Percentiles rank a stretch among this genome's conserved stretches.
phyloP scores from a whole-genome alignment of 35 echinoderm and acorn worm genomes.

The Patiria miniata region DNA sequence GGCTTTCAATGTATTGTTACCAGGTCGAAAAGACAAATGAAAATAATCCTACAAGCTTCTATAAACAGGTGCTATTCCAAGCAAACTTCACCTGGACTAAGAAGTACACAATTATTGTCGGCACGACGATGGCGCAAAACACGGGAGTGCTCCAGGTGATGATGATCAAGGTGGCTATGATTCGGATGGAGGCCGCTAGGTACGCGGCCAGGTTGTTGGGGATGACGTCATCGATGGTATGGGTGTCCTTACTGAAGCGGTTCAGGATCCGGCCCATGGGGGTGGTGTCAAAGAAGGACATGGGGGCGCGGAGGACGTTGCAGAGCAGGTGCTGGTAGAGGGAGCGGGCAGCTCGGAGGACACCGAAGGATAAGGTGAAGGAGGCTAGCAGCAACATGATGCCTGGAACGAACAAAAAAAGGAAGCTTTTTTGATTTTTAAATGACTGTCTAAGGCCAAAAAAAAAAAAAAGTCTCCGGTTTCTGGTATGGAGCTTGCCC shows the following conservation, averaged over 20 bases:
- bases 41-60: no score
- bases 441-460: no score
- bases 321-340: conserved; percentile 51
- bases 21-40: no score
- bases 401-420: background rate
- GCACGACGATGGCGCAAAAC: conserved; percentile 38
- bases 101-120: conserved; percentile 54
- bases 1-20: no score
- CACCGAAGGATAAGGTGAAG: conserved; percentile 49
- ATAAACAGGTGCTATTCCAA: no score
- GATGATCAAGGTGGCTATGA: conserved; percentile 44
- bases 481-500: no score
- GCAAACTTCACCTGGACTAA: conserved; percentile 67
- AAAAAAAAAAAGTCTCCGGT: no score
- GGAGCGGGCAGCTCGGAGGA: conserved; percentile 29
- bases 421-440: no score
- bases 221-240: conserved; percentile 54
- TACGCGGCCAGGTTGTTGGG: conserved; percentile 29
- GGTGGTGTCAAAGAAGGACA: conserved; percentile 82
- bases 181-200: conserved; percentile 42
- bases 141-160: conserved; percentile 56
- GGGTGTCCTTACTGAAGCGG: conserved; percentile 77
- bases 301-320: conserved; percentile 56
- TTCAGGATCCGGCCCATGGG: conserved; percentile 77
- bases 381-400: conserved; percentile 24